Evolutionary conservation across 2,888 invertebrate genomes (phyloP).

Genomic region (Trachelus iudaicus): DNA sequence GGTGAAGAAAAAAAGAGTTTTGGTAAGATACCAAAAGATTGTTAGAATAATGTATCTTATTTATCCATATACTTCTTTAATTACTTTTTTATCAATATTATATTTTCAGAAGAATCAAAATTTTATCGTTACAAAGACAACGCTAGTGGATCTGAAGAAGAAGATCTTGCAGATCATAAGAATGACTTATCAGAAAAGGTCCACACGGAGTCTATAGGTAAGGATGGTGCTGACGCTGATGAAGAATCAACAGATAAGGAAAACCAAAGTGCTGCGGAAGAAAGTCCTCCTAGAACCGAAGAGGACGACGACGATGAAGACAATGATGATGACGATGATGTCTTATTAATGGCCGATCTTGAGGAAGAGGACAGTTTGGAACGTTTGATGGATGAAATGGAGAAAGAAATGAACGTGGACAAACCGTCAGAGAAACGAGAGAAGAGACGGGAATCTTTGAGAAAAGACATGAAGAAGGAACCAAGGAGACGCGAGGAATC

Average conservation of each 20-base stretch:
- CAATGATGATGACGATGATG: constrained; percentile 58
- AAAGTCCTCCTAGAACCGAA: constrained; percentile 24
- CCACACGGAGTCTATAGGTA: not conserved
- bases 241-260: constrained; percentile 46
- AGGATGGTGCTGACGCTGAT: constrained; percentile 45
- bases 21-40: not conserved
- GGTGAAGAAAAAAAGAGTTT: not conserved
- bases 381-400: constrained; percentile 68
- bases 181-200: constrained; percentile 11
- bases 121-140: constrained; percentile 68
- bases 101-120: constrained; percentile 58
- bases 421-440: constrained; percentile 39
- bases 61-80: not conserved
- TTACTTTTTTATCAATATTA: constrained; percentile 6
- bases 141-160: constrained; percentile 64
- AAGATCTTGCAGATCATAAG: constrained; percentile 43
- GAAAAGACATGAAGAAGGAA: constrained; percentile 44
- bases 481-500: constrained; percentile 29
- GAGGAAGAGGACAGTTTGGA: constrained; percentile 68
- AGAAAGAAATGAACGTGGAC: constrained; percentile 64
- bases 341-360: constrained; percentile 61
- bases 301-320: constrained; percentile 39
- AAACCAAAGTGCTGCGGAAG: constrained; percentile 40
- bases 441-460: not conserved
- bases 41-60: not conserved